Conservation (phyloP, 2,113 vertebrate species). For the Helogale parvula region DNA sequence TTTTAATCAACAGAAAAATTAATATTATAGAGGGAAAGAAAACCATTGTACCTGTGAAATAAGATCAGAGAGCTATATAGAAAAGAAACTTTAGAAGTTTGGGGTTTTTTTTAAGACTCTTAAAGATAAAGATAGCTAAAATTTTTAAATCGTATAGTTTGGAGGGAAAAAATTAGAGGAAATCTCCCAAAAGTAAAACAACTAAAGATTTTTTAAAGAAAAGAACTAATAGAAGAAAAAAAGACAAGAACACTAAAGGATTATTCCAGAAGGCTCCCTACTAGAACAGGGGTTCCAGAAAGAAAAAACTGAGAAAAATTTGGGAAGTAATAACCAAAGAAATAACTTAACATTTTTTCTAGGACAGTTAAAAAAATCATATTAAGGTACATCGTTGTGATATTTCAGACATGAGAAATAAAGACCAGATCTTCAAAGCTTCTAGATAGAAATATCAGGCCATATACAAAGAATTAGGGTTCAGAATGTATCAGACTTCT, state of each 20-base stretch:
- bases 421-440: conserved; percentile 16
- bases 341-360: neutral
- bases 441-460: conserved; percentile 45
- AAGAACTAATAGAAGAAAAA: neutral
- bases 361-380: neutral
- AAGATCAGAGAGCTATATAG: neutral
- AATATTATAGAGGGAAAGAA: neutral
- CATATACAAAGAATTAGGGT: conserved; percentile 20
- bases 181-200: neutral
- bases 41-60: neutral
- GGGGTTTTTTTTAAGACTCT: neutral
- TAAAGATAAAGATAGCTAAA: neutral
- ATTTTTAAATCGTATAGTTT: neutral
- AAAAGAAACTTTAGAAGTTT: neutral
- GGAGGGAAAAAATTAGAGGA: neutral
- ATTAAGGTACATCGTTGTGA: neutral
- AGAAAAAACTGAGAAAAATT: conserved; percentile 4
- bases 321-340: conserved; percentile 7
- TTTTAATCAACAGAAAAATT: neutral
- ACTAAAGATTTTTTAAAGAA: neutral
- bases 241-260: conserved; percentile 20
- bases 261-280: neutral
- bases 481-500: conserved; percentile 20
- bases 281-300: neutral
- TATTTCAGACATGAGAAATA: conserved; percentile 45